Conservation (phyloP, 2,113 vertebrate genomes). For the Athene noctua region DNA sequence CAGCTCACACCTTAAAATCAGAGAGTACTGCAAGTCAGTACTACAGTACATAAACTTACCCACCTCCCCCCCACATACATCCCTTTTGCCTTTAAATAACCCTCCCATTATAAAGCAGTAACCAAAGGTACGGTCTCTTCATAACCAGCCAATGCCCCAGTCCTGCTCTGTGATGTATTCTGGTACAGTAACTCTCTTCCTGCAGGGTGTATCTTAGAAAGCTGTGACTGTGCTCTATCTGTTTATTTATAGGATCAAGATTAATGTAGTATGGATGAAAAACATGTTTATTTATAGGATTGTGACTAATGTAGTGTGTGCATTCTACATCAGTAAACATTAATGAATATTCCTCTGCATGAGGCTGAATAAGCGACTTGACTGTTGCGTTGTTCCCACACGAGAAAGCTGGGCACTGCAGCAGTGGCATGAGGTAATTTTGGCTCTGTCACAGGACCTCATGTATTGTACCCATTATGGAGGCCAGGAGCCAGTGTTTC, state of each 20-base stretch:
- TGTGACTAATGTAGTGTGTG: slow-evolving; percentile 61
- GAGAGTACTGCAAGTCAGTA: not conserved
- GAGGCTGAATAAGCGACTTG: not conserved
- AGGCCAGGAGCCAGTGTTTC: not conserved
- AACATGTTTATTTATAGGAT: slow-evolving; percentile 56
- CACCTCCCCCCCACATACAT: not conserved
- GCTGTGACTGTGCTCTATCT: not conserved
- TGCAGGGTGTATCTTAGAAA: not conserved
- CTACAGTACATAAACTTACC: not conserved
- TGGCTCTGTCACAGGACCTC: not conserved
- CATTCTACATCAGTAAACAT: slow-evolving; percentile 49
- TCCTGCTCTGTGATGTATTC: not conserved
- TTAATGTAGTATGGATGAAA: slow-evolving; percentile 61
- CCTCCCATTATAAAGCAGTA: not conserved
- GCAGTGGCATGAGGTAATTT: not conserved
- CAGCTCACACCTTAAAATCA: not conserved
- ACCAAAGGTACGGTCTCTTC: not conserved
- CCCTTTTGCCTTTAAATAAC: not conserved
- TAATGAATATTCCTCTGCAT: slow-evolving; percentile 25
- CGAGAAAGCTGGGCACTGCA: not conserved
- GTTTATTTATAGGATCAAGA: slow-evolving; percentile 61
- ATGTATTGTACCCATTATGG: accelerated
- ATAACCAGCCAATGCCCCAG: not conserved
- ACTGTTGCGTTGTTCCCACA: not conserved
- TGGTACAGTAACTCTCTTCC: not conserved